Evolutionary conservation across 2,888 invertebrate genomes (phyloP).

Genomic region (Andrena bucephala): DNA sequence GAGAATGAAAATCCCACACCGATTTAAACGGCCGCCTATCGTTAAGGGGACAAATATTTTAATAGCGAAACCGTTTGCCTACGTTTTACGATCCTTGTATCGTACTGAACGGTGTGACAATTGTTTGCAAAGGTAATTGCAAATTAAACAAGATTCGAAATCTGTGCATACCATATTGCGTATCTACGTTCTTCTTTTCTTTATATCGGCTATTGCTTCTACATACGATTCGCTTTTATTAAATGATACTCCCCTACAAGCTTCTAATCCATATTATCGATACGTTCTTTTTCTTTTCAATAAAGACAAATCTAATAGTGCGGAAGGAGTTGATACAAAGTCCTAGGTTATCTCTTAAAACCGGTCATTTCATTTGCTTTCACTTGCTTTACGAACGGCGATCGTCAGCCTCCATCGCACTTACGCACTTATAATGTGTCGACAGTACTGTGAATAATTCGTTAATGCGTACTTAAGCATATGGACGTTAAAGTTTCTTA

Average conservation of each 20-base stretch:
- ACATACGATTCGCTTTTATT: background rate
- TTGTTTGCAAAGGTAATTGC: conserved; percentile 67
- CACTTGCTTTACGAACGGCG: background rate
- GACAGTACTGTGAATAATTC: background rate
- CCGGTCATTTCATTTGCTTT: background rate
- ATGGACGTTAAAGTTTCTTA: conserved; percentile 12
- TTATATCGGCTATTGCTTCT: background rate
- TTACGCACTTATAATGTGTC: too few species aligned
- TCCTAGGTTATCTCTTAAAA: conserved; percentile 22
- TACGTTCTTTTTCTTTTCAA: background rate
- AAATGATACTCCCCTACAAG: background rate
- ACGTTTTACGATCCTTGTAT: conserved; percentile 59
- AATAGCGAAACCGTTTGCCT: conserved; percentile 64
- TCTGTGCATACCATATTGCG: background rate
- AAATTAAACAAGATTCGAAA: conserved; percentile 18
- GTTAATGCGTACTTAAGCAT: background rate
- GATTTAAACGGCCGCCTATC: conserved; percentile 45
- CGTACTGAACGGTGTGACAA: conserved; percentile 66
- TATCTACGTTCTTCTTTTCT: background rate
- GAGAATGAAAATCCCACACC: conserved; percentile 58
- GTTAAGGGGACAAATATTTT: conserved; percentile 62
- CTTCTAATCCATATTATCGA: background rate
- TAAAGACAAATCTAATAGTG: background rate
- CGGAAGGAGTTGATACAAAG: background rate
- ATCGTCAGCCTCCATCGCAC: too few species aligned